Evolutionary conservation across 2,888 invertebrate species (phyloP), one percentile per base, ranked within the genome.

Genomic region (Ceriagrion tenellum): DNA sequence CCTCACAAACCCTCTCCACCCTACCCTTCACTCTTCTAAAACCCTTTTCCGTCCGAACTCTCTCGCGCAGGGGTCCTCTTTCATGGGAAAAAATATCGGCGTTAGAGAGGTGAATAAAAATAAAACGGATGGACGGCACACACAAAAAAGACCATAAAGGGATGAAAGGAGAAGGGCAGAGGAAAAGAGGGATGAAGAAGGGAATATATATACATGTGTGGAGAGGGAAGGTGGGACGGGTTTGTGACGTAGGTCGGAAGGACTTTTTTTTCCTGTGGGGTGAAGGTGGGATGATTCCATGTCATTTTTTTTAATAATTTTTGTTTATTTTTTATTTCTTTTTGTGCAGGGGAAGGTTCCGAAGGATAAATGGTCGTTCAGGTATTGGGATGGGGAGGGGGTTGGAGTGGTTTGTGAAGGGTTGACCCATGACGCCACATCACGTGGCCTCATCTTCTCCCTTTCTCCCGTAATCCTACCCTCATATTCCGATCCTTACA

Each of bases 171-270:
- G 69, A 13, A 59, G n/a, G 6, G 69, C 26, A 69, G 26, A 69
- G 56, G 69, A 47, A 4, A 47, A 16, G 35, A 35, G 81, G 35
- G 55, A n/a, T 55, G 47, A 13, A 40, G 88, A 40, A 47, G 47
- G 18, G 40, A 13, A 69, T 10, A 47, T 59, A 89, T 89, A 40
- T 18, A 55, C 8, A 55, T 40, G 55, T 10, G 40, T 23, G 4
- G 40, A 35, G 88, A 18, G 88, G 26, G 26, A 55, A n/a, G 47
- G 0, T 40, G 35, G n/a, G 35, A n/a, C 55, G 55, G 40, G 55
- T 8, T 12, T 55, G 89, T 89, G 89, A 89, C 89, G 89, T 89
- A 89, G 55, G 89, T n/a, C 20, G 89, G n/a, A 89, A 55, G 55
- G 89, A 16, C 16, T 16, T 56, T 26, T 55, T 47, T 10, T n/a